Evolutionary conservation across 2,888 invertebrate genomes (phyloP).

Genomic region (Herminia tarsipennalis): DNA sequence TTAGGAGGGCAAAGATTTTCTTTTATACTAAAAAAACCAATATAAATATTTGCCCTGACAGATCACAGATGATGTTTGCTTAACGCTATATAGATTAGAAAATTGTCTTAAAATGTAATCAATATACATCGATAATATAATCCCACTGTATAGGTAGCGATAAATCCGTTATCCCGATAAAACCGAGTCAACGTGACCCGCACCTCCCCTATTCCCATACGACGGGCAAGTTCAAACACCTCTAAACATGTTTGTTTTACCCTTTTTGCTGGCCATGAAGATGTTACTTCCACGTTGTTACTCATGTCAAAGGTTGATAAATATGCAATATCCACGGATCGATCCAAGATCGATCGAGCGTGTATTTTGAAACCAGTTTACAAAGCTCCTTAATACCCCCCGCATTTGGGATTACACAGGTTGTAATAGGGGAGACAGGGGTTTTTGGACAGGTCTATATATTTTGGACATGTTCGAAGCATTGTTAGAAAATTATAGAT

Average conservation of each 20-base stretch:
- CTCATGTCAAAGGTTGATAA: constrained; percentile 85
- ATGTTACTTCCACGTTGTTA: constrained; percentile 82
- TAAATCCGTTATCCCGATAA: not conserved
- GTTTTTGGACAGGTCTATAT: constrained; percentile 43
- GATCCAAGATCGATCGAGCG: constrained; percentile 80
- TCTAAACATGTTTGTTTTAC: constrained; percentile 74
- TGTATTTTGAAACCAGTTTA: constrained; percentile 62
- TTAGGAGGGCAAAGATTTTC: too few species aligned
- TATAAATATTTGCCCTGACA: too few species aligned
- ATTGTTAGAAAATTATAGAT: constrained; percentile 84
- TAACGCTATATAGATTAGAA: too few species aligned
- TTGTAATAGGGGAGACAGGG: constrained; percentile 8
- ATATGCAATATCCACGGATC: constrained; percentile 82
- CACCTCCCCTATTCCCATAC: constrained; percentile 45
- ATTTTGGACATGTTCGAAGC: constrained; percentile 67
- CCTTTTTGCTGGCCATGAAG: constrained; percentile 74
- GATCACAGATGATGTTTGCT: too few species aligned
- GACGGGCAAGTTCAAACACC: constrained; percentile 56
- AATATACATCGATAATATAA: too few species aligned
- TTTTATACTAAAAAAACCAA: too few species aligned
- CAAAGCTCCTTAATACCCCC: constrained; percentile 40
- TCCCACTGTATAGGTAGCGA: too few species aligned
- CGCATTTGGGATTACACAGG: constrained; percentile 2
- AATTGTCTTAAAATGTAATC: too few species aligned
- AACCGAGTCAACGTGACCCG: constrained; percentile 16